Base-by-base conservation (phyloP, 92 coral and sea anemone genomes). In the Actinostola sp. region DNA sequence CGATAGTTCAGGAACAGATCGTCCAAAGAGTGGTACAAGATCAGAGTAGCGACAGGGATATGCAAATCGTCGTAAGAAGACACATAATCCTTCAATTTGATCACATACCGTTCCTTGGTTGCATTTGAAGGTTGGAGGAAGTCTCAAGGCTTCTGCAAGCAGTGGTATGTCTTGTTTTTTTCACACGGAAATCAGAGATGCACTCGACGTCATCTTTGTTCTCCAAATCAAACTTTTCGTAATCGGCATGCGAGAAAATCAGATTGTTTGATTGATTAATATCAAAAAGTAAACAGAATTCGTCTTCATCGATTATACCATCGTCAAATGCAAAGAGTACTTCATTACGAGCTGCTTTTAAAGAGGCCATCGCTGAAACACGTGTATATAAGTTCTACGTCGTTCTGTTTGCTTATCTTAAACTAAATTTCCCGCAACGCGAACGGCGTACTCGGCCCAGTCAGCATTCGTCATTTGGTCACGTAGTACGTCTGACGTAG, bases 81-180 rank as follows among this genome's bases (percentile, higher is more conserved):
- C n/a, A n/a, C n/a, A 67, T 27, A 77, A 27, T 45, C 66, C 69
- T 30, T 77, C 75, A 26, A 69, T 78, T 39, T 70, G 43, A 58
- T 78, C 77, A 51, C 62, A 59, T 49, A 14, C 54, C 36, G 77
- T 69, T 59, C 77, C 30, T 54, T 78, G 69, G 20, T 58, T 50
- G 51, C 77, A 68, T 24, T 35, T 67, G 24, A 78, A 63, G 38
- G 68, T 46, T 76, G 56, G 65, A 8, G 77, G 66, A 13, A 69
- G 54, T 70, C 84, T 61, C 41, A 78, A 76, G 20, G 83, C 83
- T 41, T 67, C 44, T 5, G 69, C 70, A 44, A 76, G 66, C 29
- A 52, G 61, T 17, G 61, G 34, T 17, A 64, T 75, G 28, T 63
- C 72, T 34, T 20, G 63, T 75, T 63, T 75, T 13, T 48, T n/a